phyloP scores from a whole-genome alignment of 2,797 vertebrate genomes.

The Lepus oiostolus region DNA sequence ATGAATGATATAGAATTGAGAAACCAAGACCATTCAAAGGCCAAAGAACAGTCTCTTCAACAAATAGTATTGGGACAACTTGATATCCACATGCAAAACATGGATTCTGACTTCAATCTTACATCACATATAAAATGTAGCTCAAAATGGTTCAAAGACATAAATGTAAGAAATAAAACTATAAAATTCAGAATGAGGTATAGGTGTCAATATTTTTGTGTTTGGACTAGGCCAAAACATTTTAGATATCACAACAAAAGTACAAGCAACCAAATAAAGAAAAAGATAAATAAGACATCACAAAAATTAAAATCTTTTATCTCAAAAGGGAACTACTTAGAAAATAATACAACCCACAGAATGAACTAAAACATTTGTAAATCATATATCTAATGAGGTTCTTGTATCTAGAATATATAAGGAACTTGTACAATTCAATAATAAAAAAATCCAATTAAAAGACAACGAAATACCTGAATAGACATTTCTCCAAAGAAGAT shows the following conservation, averaged over 20 bases:
- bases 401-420: background rate
- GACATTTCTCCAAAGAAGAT: constrained; percentile 34
- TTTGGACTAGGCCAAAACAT: background rate
- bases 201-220: background rate
- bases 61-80: background rate
- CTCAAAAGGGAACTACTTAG: constrained; percentile 1
- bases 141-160: constrained; percentile 13
- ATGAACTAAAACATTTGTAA: constrained; percentile 29
- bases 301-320: background rate
- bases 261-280: background rate
- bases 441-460: constrained; percentile 15
- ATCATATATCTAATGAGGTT: background rate
- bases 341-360: background rate
- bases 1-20: background rate
- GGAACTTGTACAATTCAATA: background rate
- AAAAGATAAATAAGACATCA: background rate
- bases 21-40: background rate
- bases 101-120: background rate
- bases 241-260: background rate
- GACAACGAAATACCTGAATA: background rate
- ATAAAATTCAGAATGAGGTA: constrained; percentile 14
- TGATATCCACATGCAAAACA: background rate
- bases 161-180: background rate
- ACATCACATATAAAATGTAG: background rate
- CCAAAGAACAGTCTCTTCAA: background rate